Base-by-base conservation (phyloP, 2,113 vertebrate species). In the Antennarius striatus region DNA sequence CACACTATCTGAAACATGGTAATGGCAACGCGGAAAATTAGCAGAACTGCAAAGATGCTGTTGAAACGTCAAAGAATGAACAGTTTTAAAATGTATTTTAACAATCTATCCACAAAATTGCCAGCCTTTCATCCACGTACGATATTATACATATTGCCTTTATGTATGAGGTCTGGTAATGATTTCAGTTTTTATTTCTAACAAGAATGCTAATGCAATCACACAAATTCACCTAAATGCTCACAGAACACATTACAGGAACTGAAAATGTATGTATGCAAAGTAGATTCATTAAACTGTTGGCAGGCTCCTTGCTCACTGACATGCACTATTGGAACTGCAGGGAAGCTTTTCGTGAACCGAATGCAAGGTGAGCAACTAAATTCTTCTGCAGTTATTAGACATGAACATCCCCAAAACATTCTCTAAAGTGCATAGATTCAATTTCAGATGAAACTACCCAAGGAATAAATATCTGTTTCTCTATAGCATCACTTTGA, bases 21-120 rank as follows among this genome's bases (percentile, higher is more conserved):
- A 70, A 76, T 65, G n/a, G 10, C 17, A 46, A 47, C 58, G 64
- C 67, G 71, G 73, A 79, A 85, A 80, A 60, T 68, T 57, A 45
- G 58, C 64, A 43, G 64, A 65, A 54, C 42, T 30, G 56, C 55
- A 40, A 4, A 62, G 47, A 69, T 14, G 2, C 63, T 14, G 43
- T 39, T 5, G 22, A 30, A 51, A 48, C 69, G 49, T 65, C 58
- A 55, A 56, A 58, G 50, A 52, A 40, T 0, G 32, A 70, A 7
- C 32, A 36, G 32, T 1, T 36, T 36, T 36, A 36, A 36, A 36
- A 36, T 36, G 32, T 7, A 36, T 36, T 36, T 36, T 36, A 36
- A 36, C 32, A 36, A 36, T 36, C 32, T 43, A 43, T 10, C 11
- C 42, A 3, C 42, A 10, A 12, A 43, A 10, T 12, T 12, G 42